Evolutionary conservation across 2,113 vertebrate genomes (phyloP), one percentile per base, ranked within the genome.

Genomic region (Odocoileus hemionus): DNA sequence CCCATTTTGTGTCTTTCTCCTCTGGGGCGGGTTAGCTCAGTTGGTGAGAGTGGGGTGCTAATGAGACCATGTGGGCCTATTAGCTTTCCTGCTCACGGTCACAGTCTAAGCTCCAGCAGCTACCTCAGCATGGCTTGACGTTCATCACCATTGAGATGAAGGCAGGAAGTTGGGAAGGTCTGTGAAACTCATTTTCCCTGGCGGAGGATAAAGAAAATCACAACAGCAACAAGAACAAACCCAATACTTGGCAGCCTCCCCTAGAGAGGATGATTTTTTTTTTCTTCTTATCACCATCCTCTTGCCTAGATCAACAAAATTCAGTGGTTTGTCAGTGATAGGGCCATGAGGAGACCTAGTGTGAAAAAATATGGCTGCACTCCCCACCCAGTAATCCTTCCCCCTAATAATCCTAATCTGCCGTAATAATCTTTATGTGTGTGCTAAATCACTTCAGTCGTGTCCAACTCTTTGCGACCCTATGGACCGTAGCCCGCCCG

Each of bases 61-160:
- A 97, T 79, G 95, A 97, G 93, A 96, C 58, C 88, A 64, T 70
- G 50, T 78, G 55, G 43, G 47, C 76, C 36, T 58, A 36, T 85
- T 70, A 89, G 70, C 52, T 54, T 95, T 39, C 30, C 80, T 92
- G 43, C 84, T 96, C 79, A 25, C n/a, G 19, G 43, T 83, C 61
- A 84, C 15, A 84, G 43, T 78, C 50, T 82, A 84, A 91, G 47
- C 47, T 74, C 8, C 12, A 78, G 67, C 50, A 94, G 54, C 47
- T 55, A 23, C 45, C 84, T 88, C 39, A 60, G 13, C 89, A 80
- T n/a, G 61, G 26, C 60, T 84, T 94, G 64, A 33, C 80, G 1
- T 47, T 84, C 50, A 57, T 86, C 45, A 60, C 12, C 52, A 83
- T 36, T 57, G 13, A 90, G 57, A 21, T 85, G 64, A 96, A 84